phyloP scores from a whole-genome alignment of 2,113 vertebrate genomes.

The Corythornis cristatus region DNA sequence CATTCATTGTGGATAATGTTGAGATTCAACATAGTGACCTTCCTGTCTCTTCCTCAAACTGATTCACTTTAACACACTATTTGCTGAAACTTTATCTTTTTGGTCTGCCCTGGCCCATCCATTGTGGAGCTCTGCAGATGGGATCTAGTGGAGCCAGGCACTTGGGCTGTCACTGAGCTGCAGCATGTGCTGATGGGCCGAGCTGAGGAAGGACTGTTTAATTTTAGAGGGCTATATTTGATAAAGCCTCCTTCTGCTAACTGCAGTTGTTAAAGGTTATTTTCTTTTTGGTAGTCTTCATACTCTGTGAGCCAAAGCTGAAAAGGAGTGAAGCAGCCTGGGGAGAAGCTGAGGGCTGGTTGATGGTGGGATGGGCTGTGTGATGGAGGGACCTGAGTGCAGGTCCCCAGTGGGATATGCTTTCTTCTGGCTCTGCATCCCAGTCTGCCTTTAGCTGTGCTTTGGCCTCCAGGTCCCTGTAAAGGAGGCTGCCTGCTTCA shows the following conservation, averaged over 20 bases:
- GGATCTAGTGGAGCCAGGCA: neutral
- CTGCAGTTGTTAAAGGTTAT: neutral
- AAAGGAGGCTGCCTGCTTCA: neutral
- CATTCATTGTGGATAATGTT: neutral
- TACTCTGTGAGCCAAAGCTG: neutral
- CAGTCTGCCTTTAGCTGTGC: neutral
- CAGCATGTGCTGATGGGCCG: neutral
- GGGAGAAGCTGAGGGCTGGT: neutral
- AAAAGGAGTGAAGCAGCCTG: neutral
- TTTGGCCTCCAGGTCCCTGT: neutral
- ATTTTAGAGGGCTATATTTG: fast-evolving
- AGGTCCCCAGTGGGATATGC: fast-evolving
- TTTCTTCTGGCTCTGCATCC: neutral
- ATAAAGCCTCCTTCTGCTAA: neutral
- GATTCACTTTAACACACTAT: neutral
- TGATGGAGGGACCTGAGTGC: neutral
- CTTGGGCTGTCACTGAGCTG: neutral
- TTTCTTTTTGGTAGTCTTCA: neutral
- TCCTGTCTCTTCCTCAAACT: neutral
- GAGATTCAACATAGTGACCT: neutral
- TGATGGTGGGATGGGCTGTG: neutral
- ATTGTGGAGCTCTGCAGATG: neutral
- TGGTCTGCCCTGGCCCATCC: neutral
- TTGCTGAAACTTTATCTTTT: neutral
- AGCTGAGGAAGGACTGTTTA: neutral